Conservation (phyloP, 2,113 vertebrate species). For the Xyrauchen texanus region DNA sequence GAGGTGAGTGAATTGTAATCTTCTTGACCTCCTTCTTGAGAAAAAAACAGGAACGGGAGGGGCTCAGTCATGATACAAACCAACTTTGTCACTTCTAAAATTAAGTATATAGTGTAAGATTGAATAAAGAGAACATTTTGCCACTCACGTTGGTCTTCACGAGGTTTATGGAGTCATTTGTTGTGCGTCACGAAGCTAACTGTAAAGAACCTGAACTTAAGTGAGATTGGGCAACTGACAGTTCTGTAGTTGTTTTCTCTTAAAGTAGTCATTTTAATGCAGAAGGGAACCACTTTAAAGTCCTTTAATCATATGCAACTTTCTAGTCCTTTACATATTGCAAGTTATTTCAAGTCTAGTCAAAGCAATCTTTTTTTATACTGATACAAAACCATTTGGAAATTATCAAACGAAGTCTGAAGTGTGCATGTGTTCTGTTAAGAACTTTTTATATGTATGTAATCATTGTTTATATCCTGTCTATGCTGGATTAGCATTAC, state of each 20-base stretch:
- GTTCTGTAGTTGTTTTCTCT: not conserved
- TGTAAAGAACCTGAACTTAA: not conserved
- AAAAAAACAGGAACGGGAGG: slow-evolving; percentile 16
- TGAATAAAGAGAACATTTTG: not conserved
- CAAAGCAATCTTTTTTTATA: not conserved
- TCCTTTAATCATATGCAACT: not conserved
- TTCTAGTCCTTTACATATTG: not conserved
- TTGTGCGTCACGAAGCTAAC: slow-evolving; percentile 12
- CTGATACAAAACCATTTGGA: not conserved
- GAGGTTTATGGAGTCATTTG: not conserved
- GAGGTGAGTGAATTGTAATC: slow-evolving; percentile 47
- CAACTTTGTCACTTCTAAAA: slow-evolving; percentile 16
- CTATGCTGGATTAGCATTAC: not conserved
- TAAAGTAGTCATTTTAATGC: slow-evolving; percentile 13
- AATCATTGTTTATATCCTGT: not conserved
- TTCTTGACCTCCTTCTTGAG: not conserved
- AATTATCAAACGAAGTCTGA: too few species aligned
- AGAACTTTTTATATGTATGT: not conserved
- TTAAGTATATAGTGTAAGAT: not conserved
- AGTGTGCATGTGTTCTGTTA: not conserved
- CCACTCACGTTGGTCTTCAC: too few species aligned
- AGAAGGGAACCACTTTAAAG: not conserved
- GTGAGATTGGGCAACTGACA: not conserved
- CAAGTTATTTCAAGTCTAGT: not conserved
- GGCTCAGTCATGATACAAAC: not conserved